Base-by-base conservation (phyloP, 1,140 invertebrate genomes). In the Physella acuta region DNA sequence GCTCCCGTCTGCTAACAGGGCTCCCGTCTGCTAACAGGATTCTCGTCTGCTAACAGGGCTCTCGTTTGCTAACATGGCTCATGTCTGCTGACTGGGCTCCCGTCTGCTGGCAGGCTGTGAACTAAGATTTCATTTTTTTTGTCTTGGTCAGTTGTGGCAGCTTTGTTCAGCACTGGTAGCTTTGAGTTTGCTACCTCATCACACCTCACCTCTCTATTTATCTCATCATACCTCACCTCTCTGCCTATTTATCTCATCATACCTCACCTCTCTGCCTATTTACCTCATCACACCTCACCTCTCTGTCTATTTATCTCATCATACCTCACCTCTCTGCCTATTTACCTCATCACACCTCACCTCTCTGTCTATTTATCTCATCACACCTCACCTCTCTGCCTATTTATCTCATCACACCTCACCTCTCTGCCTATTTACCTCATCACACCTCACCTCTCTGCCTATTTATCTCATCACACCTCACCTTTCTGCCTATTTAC, bases 401-500 rank as follows among this genome's bases (percentile, higher is more conserved):
- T 39, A n/a, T 17, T 49, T 26, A 8, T 49, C 33, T 49, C 28
- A 14, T n/a, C n/a, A n/a, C n/a, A n/a, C n/a, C n/a, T n/a, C n/a
- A n/a, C 28, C 61, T 64, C 14, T 34, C 39, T 49, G 3, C 49
- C 2, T 11, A 14, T 39, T 39, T 64, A 36, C 51, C 33, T 65
- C 24, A 33, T 1, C 33, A 39, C 37, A 30, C 37, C 49, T 53
- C 39, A 31, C 33, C 49, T 53, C 16, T 66, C 44, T 37, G 28
- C 36, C 31, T 67, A 26, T 67, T 34, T 67, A 49, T 34, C 17
- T 44, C 1, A 56, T 20, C 37, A 0, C 34, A 24, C 56, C 28
- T 56, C 33, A 44, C 28, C 34, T n/a, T 55, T 2, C 56, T 20
- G 53, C 30, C 56, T 3, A 55, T 58, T 60, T 24, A 58, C 65